Evolutionary conservation across 2,888 invertebrate genomes (phyloP).

Genomic region (Galerucella calmariensis): DNA sequence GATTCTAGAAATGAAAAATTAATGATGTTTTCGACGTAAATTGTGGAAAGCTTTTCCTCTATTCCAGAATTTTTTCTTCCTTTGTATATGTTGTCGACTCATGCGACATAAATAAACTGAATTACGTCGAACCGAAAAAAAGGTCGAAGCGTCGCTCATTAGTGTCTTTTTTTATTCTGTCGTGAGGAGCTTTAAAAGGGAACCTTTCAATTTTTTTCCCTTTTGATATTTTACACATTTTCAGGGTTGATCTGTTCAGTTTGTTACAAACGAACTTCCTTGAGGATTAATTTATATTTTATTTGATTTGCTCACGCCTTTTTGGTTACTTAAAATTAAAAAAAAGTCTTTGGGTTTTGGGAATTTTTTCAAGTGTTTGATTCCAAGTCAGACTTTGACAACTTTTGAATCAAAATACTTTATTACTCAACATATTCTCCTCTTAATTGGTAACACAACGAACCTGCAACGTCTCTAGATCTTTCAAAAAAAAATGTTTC

Average conservation of each 20-base stretch:
- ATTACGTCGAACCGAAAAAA: constrained; percentile 26
- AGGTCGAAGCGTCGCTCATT: constrained; percentile 28
- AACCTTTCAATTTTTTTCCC: constrained; percentile 27
- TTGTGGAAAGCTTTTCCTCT: constrained; percentile 4
- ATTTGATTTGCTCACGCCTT: neutral
- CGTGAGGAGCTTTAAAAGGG: constrained; percentile 19
- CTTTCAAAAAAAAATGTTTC: no score
- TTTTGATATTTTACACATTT: constrained; percentile 37
- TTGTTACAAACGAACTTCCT: constrained; percentile 6
- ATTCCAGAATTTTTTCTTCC: constrained; percentile 22
- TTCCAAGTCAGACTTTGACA: no score
- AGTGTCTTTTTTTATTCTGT: constrained; percentile 25
- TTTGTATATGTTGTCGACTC: constrained; percentile 27
- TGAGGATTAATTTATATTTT: neutral
- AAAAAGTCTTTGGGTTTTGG: no score
- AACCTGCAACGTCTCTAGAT: no score
- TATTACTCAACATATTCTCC: no score
- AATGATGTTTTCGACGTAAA: constrained; percentile 28
- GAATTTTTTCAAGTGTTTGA: no score
- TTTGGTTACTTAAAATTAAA: neutral
- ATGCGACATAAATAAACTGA: constrained; percentile 30
- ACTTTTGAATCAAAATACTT: no score
- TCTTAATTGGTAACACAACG: no score
- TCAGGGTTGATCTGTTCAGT: constrained; percentile 30
- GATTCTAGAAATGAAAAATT: constrained; percentile 31